A percentile compares a stretch with the other conserved stretches of the same genome.
Evolutionary conservation across 2,797 vertebrate genomes (phyloP).

Genomic region (Pantherophis vulpinus): DNA sequence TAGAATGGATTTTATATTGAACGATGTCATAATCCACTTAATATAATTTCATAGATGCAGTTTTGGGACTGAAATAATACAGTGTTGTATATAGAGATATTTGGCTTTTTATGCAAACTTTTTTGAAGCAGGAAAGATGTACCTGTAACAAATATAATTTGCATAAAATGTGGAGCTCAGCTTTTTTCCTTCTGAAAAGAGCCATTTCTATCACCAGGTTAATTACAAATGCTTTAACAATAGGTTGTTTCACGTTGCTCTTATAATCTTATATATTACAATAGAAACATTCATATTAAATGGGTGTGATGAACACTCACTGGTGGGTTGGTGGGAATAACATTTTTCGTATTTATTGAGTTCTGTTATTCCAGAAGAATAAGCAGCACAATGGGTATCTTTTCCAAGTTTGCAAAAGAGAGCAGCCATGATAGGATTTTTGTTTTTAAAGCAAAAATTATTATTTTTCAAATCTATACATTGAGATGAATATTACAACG

Average conservation of each 20-base stretch:
- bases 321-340: neutral
- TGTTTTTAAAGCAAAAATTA: constrained; percentile 17
- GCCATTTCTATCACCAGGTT: neutral
- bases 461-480: neutral
- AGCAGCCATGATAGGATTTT: neutral
- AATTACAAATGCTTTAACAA: neutral
- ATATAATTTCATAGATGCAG: neutral
- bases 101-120: neutral
- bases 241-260: neutral
- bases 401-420: constrained; percentile 9
- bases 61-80: neutral
- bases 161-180: neutral
- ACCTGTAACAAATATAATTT: neutral
- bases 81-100: neutral
- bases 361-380: constrained; percentile 24
- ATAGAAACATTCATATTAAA: neutral
- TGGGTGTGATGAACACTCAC: neutral
- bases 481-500: neutral
- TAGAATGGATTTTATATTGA: neutral
- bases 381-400: constrained; percentile 20
- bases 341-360: neutral
- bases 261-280: neutral
- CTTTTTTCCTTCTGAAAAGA: neutral
- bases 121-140: neutral
- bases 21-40: neutral